These are phyloP conservation scores for Erebia aethiops DNA, from an alignment of 2,888 invertebrate species.

Conservation along the genomic window DNA sequence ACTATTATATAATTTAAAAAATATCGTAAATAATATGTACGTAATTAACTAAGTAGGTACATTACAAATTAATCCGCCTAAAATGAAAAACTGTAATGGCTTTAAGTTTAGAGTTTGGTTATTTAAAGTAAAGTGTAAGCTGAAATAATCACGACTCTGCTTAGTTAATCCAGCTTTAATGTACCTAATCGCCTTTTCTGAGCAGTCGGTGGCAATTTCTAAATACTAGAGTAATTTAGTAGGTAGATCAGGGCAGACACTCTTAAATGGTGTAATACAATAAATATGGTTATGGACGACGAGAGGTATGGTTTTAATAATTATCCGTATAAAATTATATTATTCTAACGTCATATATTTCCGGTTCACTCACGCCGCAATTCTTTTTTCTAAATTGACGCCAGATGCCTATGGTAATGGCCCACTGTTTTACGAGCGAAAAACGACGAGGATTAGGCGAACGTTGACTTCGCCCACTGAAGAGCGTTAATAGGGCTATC, in stretches of 20 bases:
- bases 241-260: no score
- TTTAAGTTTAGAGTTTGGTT: background rate
- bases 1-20: background rate
- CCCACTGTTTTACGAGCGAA: background rate
- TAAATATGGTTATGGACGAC: constrained; percentile 14
- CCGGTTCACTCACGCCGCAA: constrained; percentile 4
- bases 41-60: no score
- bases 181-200: background rate
- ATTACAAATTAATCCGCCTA: background rate
- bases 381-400: background rate
- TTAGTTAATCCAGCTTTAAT: no score
- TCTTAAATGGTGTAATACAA: background rate
- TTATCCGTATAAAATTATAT: background rate
- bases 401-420: background rate
- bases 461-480: no score
- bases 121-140: no score
- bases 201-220: background rate
- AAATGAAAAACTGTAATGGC: no score
- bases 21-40: background rate
- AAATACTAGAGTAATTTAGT: background rate
- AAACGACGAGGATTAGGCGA: background rate
- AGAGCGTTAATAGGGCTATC: no score
- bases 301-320: background rate
- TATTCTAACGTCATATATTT: background rate
- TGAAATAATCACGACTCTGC: no score